Percentiles rank a stretch among this genome's conserved stretches.
Evolutionary conservation across 2,113 vertebrate genomes (phyloP).

Genomic region (Pampusana beccarii): DNA sequence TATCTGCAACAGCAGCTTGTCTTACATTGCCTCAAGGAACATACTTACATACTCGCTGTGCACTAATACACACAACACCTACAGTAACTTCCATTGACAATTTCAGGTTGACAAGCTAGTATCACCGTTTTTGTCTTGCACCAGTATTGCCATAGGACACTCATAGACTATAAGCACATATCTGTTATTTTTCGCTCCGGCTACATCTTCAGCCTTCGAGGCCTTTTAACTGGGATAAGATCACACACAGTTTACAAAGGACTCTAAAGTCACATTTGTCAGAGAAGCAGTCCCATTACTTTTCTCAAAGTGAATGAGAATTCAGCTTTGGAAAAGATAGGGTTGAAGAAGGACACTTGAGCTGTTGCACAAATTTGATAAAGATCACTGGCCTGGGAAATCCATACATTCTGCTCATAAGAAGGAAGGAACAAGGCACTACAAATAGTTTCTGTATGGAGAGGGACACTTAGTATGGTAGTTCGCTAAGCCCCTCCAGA

Average conservation of each 20-base stretch:
- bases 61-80: background rate
- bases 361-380: background rate
- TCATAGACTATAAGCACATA: background rate
- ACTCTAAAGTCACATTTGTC: background rate
- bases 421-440: background rate
- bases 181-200: background rate
- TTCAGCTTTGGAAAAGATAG: background rate
- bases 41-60: accelerated
- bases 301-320: background rate
- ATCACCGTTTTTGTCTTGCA: background rate
- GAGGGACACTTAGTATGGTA: background rate
- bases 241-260: background rate
- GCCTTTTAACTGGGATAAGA: background rate
- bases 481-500: background rate
- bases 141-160: background rate
- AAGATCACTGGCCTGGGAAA: background rate
- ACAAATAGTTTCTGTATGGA: background rate
- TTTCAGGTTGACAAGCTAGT: background rate
- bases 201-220: background rate
- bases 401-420: background rate
- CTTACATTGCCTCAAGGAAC: background rate
- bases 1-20: background rate
- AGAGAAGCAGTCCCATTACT: background rate
- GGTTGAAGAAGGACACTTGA: background rate
- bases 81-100: background rate